These are phyloP conservation scores for Patella depressa DNA, from an alignment of 2,888 invertebrate genomes.

Conservation along the genomic window DNA sequence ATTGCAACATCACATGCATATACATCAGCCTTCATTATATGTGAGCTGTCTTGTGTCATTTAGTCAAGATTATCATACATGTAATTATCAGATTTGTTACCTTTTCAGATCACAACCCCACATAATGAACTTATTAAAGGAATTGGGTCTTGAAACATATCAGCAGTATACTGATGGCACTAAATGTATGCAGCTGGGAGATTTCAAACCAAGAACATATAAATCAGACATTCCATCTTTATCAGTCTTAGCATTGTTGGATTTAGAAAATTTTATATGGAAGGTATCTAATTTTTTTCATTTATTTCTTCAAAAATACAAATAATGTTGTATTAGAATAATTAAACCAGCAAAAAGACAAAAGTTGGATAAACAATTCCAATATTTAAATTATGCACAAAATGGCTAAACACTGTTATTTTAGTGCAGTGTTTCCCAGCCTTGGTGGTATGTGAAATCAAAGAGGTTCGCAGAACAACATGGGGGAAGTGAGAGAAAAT, in stretches of 20 bases:
- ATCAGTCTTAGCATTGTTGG: constrained; percentile 60
- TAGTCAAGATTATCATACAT: no score
- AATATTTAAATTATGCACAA: no score
- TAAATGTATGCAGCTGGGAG: constrained; percentile 65
- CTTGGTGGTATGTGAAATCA: no score
- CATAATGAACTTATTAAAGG: constrained; percentile 63
- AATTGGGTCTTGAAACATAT: constrained; percentile 62
- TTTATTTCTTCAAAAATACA: no score
- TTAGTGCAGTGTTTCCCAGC: no score
- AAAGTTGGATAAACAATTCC: no score
- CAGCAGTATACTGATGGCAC: constrained; percentile 61
- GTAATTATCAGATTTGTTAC: background rate
- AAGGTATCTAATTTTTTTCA: constrained; percentile 47
- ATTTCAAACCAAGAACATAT: constrained; percentile 55
- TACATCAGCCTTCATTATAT: no score
- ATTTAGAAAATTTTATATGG: constrained; percentile 57
- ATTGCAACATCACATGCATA: no score
- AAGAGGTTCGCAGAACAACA: no score
- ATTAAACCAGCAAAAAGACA: background rate
- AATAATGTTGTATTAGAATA: background rate
- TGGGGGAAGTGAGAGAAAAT: no score
- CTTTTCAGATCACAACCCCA: constrained; percentile 62
- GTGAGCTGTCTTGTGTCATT: no score
- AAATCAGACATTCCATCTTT: constrained; percentile 62
- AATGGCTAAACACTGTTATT: no score